phyloP scores from a whole-genome alignment of 1,140 invertebrate species.

The Drosophila pectinifera region DNA sequence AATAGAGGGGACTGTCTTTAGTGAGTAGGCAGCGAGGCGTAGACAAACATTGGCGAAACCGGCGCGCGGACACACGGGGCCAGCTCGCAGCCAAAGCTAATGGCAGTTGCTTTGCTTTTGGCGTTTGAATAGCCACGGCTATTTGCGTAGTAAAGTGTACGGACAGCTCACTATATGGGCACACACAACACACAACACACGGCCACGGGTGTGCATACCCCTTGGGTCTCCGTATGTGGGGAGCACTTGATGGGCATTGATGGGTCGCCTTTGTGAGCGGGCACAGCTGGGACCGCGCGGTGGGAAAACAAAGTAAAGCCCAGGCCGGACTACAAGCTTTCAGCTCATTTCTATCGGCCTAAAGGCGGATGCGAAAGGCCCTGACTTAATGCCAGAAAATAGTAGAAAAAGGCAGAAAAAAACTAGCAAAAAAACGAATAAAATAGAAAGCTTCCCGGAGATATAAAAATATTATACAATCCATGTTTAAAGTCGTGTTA shows the following conservation, averaged over 20 bases:
- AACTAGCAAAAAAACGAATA: neutral
- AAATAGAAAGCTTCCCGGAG: too few species aligned
- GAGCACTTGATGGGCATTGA: constrained; percentile 45
- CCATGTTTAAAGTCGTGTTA: too few species aligned
- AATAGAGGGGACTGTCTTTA: constrained; percentile 27
- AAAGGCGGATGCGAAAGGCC: neutral
- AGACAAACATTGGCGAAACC: constrained; percentile 68
- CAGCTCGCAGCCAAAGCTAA: constrained; percentile 55
- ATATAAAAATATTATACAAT: neutral
- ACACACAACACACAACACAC: constrained; percentile 9
- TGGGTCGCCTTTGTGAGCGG: constrained; percentile 37
- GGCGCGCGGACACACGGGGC: constrained; percentile 28
- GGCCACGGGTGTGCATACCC: neutral
- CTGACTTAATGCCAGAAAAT: neutral
- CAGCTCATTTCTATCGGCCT: neutral
- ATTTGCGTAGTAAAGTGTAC: constrained; percentile 81
- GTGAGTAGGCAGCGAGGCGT: constrained; percentile 61
- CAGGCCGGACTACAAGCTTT: constrained; percentile 4
- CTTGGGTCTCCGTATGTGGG: constrained; percentile 13
- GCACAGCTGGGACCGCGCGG: constrained; percentile 25
- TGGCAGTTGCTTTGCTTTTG: constrained; percentile 73
- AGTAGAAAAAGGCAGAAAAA: neutral
- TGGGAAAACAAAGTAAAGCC: constrained; percentile 30
- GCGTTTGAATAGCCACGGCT: constrained; percentile 65
- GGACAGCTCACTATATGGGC: constrained; percentile 38